Conservation (phyloP, 2,888 invertebrate species). For the Strigamia crassipes region DNA sequence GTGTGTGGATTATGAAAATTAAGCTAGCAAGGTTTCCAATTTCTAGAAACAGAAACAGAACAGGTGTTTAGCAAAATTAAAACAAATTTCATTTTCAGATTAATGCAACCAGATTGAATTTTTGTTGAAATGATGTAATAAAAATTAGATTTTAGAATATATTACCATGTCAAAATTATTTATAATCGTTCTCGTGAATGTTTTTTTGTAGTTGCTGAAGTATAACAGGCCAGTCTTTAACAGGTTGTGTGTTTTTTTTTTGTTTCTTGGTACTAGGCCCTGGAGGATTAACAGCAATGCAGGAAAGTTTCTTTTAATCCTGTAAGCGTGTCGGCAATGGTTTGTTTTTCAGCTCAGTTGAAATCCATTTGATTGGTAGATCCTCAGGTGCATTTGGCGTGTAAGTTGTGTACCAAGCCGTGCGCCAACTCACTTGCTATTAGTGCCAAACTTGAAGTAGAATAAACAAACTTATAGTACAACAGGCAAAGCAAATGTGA, state of each 20-base stretch:
- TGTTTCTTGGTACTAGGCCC: neutral
- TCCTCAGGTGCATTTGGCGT: conserved; percentile 33
- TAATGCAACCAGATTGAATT: too few relatives aligned
- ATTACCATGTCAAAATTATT: too few relatives aligned
- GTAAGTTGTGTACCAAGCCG: conserved; percentile 17
- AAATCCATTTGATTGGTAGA: conserved; percentile 35
- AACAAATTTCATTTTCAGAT: too few relatives aligned
- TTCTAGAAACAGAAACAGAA: too few relatives aligned
- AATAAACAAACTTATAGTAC: neutral
- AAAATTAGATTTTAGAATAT: too few relatives aligned
- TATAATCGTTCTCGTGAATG: too few relatives aligned
- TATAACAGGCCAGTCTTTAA: neutral
- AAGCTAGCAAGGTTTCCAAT: too few relatives aligned
- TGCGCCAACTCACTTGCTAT: conserved; percentile 8
- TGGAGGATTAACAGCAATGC: conserved; percentile 7
- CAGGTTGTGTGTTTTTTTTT: neutral
- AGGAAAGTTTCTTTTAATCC: conserved; percentile 29
- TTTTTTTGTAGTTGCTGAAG: neutral
- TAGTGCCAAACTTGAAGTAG: conserved; percentile 27
- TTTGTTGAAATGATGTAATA: too few relatives aligned
- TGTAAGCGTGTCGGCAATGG: conserved; percentile 14
- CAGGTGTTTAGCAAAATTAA: too few relatives aligned
- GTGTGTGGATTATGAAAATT: too few relatives aligned
- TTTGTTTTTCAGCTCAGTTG: conserved; percentile 35
- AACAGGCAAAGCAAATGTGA: neutral